phyloP scores from a whole-genome alignment of 2,888 invertebrate genomes.

The Eupeodes luniger region DNA sequence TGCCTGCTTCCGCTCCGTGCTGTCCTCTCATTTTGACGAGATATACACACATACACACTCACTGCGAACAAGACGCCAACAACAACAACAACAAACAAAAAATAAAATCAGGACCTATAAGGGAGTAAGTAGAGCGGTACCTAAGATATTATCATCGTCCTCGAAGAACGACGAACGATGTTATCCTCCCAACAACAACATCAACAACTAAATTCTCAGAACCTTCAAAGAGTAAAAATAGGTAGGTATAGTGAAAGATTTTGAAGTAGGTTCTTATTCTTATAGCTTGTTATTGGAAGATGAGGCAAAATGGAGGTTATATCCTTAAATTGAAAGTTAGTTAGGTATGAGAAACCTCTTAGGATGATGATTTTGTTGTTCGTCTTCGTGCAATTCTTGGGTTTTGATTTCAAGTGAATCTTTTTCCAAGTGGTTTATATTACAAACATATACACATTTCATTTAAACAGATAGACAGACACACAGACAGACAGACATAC shows the following conservation, averaged over 20 bases:
- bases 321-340: not conserved
- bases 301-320: constrained; percentile 12
- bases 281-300: constrained; percentile 42
- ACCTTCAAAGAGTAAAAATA: not conserved
- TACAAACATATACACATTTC: constrained; percentile 41
- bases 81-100: constrained; percentile 11
- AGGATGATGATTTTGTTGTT: constrained; percentile 69
- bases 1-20: constrained; percentile 72
- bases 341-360: constrained; percentile 59
- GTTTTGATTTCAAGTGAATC: constrained; percentile 72
- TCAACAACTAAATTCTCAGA: constrained; percentile 7
- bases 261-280: constrained; percentile 63
- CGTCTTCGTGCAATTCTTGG: constrained; percentile 52
- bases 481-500: constrained; percentile 5
- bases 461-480: constrained; percentile 29
- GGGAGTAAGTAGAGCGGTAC: constrained; percentile 45
- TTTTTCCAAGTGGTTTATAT: constrained; percentile 37
- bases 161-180: not conserved
- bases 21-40: constrained; percentile 49
- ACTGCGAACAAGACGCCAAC: not conserved
- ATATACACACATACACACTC: not conserved
- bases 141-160: constrained; percentile 64
- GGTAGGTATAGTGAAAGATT: constrained; percentile 53
- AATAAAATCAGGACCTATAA: not conserved
- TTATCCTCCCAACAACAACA: constrained; percentile 31